Base-by-base conservation (phyloP, 1,140 invertebrate genomes). In the Brachionus rubens region DNA sequence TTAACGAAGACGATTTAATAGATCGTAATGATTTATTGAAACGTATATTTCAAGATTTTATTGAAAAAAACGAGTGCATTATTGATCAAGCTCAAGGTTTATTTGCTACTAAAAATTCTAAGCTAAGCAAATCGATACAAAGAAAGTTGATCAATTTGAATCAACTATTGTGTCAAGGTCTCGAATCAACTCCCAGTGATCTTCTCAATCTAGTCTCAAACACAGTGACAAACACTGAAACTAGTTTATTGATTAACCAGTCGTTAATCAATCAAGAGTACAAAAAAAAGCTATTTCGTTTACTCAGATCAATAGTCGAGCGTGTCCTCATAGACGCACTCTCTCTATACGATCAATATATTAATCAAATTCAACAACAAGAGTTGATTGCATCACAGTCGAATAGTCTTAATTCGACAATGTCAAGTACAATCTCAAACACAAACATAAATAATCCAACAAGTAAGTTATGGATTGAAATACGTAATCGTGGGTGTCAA, bases 381-480 rank as follows among this genome's bases (percentile, higher is more conserved):
- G 68, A 72, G 12, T 12, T 50, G 1, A 72, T 50, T 24, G 12
- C 33, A 24, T 36, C 24, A 12, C 68, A 72, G 12, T 65, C 59
- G 16, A 65, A 0, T 28, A 59, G 33, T 36, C 30, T 59, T 5
- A 59, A 59, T 36, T 33, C 30, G n/a, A 54, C 46, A 10, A 24
- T 3, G 12, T 72, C 68, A 9, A 72, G 43, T 21, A 48, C 46
- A 4, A 2, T 50, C n/a, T 50, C 46, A 7, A 97, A 84, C 91
- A 96, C 85, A 94, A 94, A 86, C 91, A 92, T 30, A 91, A 93
- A 80, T 92, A 95, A 81, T 83, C 96, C 68, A 3, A 94, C 92
- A 65, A 90, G 92, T 6, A 94, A 94, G 85, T 86, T 99, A 16
- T 99, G 96, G 96, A 93, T 94, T 41, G 95, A 96, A 52, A 95